Evolutionary conservation across 1,140 invertebrate species (phyloP).

Genomic region (Camponotus vicinus): DNA sequence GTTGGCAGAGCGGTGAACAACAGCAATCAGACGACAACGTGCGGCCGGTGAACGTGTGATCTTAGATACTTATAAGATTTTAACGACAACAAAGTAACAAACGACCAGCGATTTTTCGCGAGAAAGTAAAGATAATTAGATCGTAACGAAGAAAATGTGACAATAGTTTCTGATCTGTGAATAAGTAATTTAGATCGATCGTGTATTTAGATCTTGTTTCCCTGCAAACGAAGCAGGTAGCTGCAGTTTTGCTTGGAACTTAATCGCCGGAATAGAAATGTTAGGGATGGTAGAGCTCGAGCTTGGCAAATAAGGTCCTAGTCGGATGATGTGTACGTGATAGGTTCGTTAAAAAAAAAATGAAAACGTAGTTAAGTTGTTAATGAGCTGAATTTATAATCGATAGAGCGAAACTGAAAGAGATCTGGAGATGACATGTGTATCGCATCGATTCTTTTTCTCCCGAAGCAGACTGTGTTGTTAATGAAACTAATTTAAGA

Average conservation of each 20-base stretch:
- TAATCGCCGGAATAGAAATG: conserved; percentile 14
- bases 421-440: not conserved
- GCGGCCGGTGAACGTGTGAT: conserved; percentile 83
- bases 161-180: conserved; percentile 47
- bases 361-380: not conserved
- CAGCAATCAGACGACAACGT: conserved; percentile 80
- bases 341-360: not conserved
- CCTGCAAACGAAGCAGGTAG: not conserved
- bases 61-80: not conserved
- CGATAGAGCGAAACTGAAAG: not conserved
- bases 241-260: conserved; percentile 6
- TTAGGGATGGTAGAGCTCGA: not conserved
- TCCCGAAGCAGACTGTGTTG: not conserved
- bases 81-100: not conserved
- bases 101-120: not conserved
- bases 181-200: conserved; percentile 37
- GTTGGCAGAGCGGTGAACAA: conserved; percentile 80
- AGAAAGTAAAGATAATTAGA: not conserved
- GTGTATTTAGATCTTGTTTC: not conserved
- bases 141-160: conserved; percentile 4
- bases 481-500: not conserved
- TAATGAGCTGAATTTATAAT: conserved; percentile 6
- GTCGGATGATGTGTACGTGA: not conserved
- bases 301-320: conserved; percentile 2
- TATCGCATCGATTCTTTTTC: not conserved